Base-by-base conservation (phyloP, 1,140 invertebrate genomes). In the Brachionus calyciflorus region DNA sequence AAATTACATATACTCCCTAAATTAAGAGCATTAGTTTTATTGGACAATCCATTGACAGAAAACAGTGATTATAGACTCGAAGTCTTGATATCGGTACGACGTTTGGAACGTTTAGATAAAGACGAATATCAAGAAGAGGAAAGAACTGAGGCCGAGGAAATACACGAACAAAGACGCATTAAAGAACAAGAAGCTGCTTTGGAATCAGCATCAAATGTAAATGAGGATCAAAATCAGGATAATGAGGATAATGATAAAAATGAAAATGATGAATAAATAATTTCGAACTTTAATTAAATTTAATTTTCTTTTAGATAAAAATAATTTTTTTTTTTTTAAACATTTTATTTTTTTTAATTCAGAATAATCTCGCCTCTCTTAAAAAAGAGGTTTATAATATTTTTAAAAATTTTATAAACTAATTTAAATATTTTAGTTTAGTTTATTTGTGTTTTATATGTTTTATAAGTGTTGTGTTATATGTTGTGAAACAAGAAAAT, bases 101-200 rank as follows among this genome's bases (percentile, higher is more conserved):
- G 81, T 44, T 78, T 85, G n/a, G 84, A 84, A 69, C 77, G 83
- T 57, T 80, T 84, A 10, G 84, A 85, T 77, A 84, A 85, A 76
- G 83, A 84, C 28, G 83, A 85, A 73, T 85, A 80, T 75, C 81
- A 79, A 17, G 83, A 84, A n/a, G 84, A 85, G 48, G 84, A 85
- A 55, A 77, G 82, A 69, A 79, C 80, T 26, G 84, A 84, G 41
- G 83, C 84, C 26, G 82, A 85, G 55, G 80, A 83, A 21, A 81
- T 83, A 21, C 79, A 79, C 40, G 82, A 83, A 51, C 79, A 81
- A 53, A 77, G 83, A 41, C 78, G 79, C 49, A 40, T 77, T 40
- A 82, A 83, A 53, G 82, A 83, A 68, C 53, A 48, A 48, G 73
- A 78, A 70, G 75, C 57, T 41, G 48, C 78, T 57, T 57, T 78